A percentile compares a stretch with the other conserved stretches of the same genome.
Conservation (phyloP, 2,888 invertebrate genomes). For the Podotricha telesiphe region DNA sequence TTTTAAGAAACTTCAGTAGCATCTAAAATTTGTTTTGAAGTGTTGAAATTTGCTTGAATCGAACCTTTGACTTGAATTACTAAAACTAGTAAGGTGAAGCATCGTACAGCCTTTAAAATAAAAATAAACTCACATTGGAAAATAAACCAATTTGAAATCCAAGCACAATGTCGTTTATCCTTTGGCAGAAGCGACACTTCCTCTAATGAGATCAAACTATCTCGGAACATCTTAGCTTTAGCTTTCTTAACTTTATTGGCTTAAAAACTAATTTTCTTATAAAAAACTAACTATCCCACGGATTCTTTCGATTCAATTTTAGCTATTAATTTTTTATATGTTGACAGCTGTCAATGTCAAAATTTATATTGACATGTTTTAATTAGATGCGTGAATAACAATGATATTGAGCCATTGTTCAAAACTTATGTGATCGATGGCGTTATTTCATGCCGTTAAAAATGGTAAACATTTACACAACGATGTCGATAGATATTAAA, state of each 20-base stretch:
- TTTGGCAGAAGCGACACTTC: constrained; percentile 45
- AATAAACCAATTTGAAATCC: constrained; percentile 51
- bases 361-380: background rate
- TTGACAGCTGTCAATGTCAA: background rate
- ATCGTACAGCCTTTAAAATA: background rate
- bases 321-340: background rate
- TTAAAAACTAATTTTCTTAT: constrained; percentile 23
- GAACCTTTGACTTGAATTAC: too few relatives aligned
- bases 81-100: background rate
- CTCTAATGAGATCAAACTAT: constrained; percentile 26
- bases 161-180: constrained; percentile 53
- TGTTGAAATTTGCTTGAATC: too few relatives aligned
- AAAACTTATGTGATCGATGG: too few relatives aligned
- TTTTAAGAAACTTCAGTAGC: too few relatives aligned
- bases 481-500: too few relatives aligned
- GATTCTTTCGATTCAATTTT: background rate
- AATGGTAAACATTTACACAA: too few relatives aligned
- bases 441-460: too few relatives aligned
- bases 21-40: too few relatives aligned
- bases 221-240: constrained; percentile 30
- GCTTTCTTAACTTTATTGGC: constrained; percentile 12
- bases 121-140: constrained; percentile 55
- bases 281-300: background rate
- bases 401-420: background rate
- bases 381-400: background rate